Percentiles rank a stretch among this genome's conserved stretches.
Evolutionary conservation across 2,888 invertebrate species (phyloP).

Genomic region (Diabrotica balteata): DNA sequence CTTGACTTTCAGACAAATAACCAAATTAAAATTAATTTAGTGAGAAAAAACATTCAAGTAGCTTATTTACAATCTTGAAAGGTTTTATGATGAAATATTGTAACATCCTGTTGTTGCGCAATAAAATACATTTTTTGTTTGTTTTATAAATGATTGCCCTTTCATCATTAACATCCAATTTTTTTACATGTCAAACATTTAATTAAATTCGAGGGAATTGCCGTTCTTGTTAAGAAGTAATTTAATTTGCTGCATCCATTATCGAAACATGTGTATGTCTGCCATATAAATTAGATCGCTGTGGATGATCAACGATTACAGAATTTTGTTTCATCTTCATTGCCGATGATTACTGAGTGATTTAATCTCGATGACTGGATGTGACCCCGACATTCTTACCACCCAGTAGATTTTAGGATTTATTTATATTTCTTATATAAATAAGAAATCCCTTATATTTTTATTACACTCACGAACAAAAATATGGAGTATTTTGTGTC

Average conservation of each 20-base stretch:
- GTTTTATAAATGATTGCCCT: slow-evolving; percentile 5
- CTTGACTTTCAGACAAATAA: too few relatives aligned
- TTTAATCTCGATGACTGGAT: neutral
- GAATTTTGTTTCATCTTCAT: slow-evolving; percentile 13
- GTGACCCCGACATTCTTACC: too few relatives aligned
- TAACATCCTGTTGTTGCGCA: neutral
- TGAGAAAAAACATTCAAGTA: neutral
- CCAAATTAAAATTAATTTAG: neutral
- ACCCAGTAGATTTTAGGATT: too few relatives aligned
- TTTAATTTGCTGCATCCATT: slow-evolving; percentile 29
- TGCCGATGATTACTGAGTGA: neutral
- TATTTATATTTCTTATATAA: too few relatives aligned
- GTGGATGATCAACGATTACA: slow-evolving; percentile 20
- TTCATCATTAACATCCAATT: slow-evolving; percentile 9
- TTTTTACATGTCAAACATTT: slow-evolving; percentile 24
- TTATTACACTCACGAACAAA: too few relatives aligned
- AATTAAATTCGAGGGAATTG: slow-evolving; percentile 25
- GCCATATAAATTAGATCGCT: slow-evolving; percentile 27
- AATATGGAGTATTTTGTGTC: too few relatives aligned
- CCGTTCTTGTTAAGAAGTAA: slow-evolving; percentile 21
- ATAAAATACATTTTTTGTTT: slow-evolving; percentile 7
- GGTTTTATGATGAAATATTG: neutral
- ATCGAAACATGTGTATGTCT: slow-evolving; percentile 27
- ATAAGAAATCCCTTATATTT: too few relatives aligned
- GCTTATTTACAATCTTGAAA: neutral